Conservation (phyloP, 2,113 vertebrate genomes). For the Crotalus horridus region DNA sequence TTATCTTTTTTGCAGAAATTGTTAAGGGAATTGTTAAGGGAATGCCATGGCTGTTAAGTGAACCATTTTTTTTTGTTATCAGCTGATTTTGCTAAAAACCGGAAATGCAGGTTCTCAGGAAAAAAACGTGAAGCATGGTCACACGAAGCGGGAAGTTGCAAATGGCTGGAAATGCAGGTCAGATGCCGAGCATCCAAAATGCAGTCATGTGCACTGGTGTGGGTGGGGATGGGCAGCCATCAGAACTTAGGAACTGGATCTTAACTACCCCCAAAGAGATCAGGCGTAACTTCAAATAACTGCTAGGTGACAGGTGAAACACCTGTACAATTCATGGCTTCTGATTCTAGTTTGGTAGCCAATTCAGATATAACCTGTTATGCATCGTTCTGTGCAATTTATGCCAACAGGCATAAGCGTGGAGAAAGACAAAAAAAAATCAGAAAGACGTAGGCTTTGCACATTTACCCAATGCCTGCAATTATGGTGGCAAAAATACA, state of each 20-base stretch:
- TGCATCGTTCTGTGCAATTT: too few species aligned
- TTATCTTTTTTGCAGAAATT: background rate
- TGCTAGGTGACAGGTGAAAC: background rate
- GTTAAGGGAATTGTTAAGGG: background rate
- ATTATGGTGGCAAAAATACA: background rate
- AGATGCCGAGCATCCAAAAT: background rate
- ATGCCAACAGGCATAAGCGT: background rate
- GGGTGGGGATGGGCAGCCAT: background rate
- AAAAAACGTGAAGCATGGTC: background rate
- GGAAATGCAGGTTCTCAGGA: background rate
- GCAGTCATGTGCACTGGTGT: background rate
- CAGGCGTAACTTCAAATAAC: background rate
- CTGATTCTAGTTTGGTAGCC: background rate
- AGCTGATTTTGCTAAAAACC: background rate
- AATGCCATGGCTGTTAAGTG: background rate
- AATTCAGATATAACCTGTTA: background rate
- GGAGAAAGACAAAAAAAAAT: background rate
- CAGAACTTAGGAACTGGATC: background rate
- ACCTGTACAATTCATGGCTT: background rate
- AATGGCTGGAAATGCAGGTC: background rate
- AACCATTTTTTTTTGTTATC: background rate
- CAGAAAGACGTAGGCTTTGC: background rate
- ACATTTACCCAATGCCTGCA: background rate
- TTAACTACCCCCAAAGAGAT: background rate
- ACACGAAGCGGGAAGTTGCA: background rate